Conservation (phyloP, 2,113 vertebrate species). For the Dasyornis broadbenti region DNA sequence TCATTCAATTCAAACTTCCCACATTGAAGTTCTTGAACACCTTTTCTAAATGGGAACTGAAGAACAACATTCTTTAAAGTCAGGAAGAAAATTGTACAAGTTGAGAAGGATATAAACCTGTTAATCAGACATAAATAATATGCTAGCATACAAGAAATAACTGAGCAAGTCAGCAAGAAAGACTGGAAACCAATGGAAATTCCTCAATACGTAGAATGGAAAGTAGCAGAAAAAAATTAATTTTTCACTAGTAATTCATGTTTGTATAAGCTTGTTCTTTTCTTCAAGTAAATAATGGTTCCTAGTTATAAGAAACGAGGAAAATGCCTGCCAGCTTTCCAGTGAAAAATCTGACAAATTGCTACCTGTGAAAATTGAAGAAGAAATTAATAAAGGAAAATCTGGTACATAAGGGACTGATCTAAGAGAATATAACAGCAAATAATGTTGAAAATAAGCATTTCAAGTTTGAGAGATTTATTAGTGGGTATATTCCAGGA, state of each 20-base stretch:
- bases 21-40: background rate
- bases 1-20: background rate
- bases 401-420: background rate
- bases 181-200: background rate
- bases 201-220: background rate
- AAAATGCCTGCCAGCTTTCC: background rate
- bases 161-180: background rate
- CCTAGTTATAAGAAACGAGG: background rate
- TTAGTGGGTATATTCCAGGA: background rate
- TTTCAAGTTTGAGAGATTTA: background rate
- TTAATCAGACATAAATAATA: background rate
- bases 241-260: background rate
- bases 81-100: background rate
- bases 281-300: background rate
- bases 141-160: background rate
- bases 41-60: background rate
- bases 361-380: background rate
- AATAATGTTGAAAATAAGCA: background rate
- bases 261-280: background rate
- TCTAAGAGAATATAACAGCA: background rate
- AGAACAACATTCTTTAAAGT: background rate
- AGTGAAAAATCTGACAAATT: background rate
- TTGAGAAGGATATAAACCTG: background rate
- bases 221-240: background rate
- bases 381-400: background rate